phyloP scores from a whole-genome alignment of 1,140 invertebrate species.

The Drosophila malerkotliana region DNA sequence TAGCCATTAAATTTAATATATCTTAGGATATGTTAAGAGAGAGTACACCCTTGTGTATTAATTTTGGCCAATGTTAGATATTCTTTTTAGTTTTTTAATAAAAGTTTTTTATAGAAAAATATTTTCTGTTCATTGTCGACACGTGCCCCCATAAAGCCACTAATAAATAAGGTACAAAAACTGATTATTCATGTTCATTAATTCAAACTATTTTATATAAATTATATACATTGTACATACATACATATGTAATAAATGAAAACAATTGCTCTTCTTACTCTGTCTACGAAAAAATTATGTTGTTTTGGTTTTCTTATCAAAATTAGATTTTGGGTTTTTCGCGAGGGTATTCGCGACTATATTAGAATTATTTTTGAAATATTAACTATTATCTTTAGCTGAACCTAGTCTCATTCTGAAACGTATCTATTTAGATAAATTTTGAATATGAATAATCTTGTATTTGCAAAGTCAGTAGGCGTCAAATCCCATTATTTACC shows the following conservation, averaged over 20 bases:
- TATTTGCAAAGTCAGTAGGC: neutral
- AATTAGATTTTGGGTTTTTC: slow-evolving; percentile 11
- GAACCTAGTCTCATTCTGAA: neutral
- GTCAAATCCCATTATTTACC: neutral
- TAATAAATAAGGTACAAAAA: neutral
- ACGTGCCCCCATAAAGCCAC: neutral
- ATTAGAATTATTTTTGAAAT: neutral
- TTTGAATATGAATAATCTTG: no score
- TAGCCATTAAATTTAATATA: no score
- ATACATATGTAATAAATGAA: neutral
- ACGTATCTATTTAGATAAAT: no score
- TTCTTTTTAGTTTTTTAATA: no score
- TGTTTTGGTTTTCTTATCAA: slow-evolving; percentile 17
- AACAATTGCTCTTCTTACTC: neutral
- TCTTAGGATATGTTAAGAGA: no score
- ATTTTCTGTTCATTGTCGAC: neutral
- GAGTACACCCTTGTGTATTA: no score
- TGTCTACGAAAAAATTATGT: neutral
- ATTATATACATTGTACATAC: neutral
- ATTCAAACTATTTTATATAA: neutral
- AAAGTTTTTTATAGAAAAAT: neutral
- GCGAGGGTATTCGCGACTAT: neutral
- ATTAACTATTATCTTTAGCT: neutral
- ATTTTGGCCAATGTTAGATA: no score
- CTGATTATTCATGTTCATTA: neutral